phyloP scores from a whole-genome alignment of 2,888 invertebrate species.

The Morinoia aosen region DNA sequence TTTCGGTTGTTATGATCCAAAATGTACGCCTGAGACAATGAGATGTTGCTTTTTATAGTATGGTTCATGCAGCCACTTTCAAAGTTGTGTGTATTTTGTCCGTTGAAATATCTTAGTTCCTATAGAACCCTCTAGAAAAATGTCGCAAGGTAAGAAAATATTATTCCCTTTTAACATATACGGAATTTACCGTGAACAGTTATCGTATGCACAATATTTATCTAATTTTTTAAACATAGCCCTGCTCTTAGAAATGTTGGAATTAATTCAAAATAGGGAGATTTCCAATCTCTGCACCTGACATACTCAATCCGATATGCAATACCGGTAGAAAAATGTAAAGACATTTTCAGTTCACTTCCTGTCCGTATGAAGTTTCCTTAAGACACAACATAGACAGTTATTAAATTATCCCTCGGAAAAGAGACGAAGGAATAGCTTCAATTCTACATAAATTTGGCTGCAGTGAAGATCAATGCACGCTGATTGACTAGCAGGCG shows the following conservation, averaged over 20 bases:
- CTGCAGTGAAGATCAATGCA: background rate
- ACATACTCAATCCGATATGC: background rate
- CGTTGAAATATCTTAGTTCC: too few relatives aligned
- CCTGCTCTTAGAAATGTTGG: background rate
- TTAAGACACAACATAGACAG: background rate
- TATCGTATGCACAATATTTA: too few relatives aligned
- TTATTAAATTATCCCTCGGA: background rate
- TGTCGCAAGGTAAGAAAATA: too few relatives aligned
- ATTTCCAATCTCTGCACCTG: background rate
- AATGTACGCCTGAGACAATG: too few relatives aligned
- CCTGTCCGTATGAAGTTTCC: background rate
- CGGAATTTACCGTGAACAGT: too few relatives aligned
- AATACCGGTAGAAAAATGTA: background rate
- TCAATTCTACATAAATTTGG: background rate
- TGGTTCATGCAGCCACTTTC: too few relatives aligned
- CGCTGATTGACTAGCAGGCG: background rate
- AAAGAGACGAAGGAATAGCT: background rate
- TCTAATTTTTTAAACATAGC: too few relatives aligned
- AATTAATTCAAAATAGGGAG: background rate
- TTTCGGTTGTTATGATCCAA: too few relatives aligned
- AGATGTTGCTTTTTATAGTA: too few relatives aligned
- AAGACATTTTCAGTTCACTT: background rate
- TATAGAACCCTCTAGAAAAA: too few relatives aligned
- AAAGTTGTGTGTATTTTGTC: too few relatives aligned
- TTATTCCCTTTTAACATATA: too few relatives aligned